These are phyloP conservation scores for Psittacus erithacus DNA, from an alignment of 2,113 vertebrate species.

Conservation along the genomic window DNA sequence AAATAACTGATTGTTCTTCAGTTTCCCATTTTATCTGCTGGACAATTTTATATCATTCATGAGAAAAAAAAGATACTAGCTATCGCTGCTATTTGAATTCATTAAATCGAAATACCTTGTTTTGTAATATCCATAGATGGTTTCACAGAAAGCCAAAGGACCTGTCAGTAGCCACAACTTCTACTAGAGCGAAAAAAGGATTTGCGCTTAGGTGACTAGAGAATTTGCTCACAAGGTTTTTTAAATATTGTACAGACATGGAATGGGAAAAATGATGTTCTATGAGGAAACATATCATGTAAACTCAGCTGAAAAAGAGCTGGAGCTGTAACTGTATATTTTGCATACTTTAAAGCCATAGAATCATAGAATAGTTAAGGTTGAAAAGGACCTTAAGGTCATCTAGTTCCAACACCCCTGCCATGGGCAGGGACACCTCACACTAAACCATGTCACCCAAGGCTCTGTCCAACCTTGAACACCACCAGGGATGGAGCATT, in stretches of 20 bases:
- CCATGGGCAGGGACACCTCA: too few species aligned
- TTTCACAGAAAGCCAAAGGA: background rate
- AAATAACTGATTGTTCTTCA: background rate
- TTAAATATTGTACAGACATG: background rate
- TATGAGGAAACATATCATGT: background rate
- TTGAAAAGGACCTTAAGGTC: too few species aligned
- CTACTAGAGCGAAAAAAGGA: background rate
- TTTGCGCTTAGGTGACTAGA: background rate
- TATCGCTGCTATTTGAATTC: background rate
- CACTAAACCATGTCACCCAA: too few species aligned
- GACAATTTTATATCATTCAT: background rate
- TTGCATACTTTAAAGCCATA: background rate
- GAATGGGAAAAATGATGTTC: background rate
- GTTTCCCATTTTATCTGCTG: background rate
- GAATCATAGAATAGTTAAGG: too few species aligned
- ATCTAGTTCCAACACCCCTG: too few species aligned
- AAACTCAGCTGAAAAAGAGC: background rate
- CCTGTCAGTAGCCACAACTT: background rate
- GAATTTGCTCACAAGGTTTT: background rate
- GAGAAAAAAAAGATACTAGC: background rate
- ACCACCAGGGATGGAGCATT: too few species aligned
- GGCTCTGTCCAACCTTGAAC: too few species aligned
- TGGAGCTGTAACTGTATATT: background rate
- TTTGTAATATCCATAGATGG: background rate
- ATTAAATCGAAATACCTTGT: background rate